Conservation (phyloP, 2,888 invertebrate genomes). For the Philereme vetulata region DNA sequence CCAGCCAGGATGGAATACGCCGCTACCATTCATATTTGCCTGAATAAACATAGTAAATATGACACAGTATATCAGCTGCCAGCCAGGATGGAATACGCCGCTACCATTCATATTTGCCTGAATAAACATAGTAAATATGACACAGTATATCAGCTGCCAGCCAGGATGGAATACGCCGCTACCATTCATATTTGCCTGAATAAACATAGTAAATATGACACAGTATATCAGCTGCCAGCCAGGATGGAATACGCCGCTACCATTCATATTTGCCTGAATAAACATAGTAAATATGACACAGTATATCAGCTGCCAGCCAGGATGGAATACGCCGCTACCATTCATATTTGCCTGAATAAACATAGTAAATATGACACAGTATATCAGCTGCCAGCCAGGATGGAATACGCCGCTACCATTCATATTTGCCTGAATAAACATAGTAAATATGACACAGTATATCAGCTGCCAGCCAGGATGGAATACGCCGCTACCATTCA, state of each 20-base stretch:
- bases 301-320: constrained; percentile 2
- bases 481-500: not conserved
- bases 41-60: constrained; percentile 12
- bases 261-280: not conserved
- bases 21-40: not conserved
- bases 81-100: not conserved
- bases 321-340: not conserved
- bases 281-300: constrained; percentile 18
- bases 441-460: too few relatives aligned
- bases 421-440: not conserved
- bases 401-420: not conserved
- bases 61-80: constrained; percentile 6
- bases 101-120: not conserved
- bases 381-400: constrained; percentile 1
- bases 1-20: not conserved
- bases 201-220: constrained; percentile 17
- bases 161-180: not conserved
- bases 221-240: constrained; percentile 4
- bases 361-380: constrained; percentile 16
- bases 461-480: not conserved
- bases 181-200: not conserved
- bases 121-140: constrained; percentile 17
- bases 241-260: not conserved
- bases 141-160: constrained; percentile 5
- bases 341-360: not conserved